Evolutionary conservation across 1,140 invertebrate genomes (phyloP).

Genomic region (Pentalonia nigronervosa): DNA sequence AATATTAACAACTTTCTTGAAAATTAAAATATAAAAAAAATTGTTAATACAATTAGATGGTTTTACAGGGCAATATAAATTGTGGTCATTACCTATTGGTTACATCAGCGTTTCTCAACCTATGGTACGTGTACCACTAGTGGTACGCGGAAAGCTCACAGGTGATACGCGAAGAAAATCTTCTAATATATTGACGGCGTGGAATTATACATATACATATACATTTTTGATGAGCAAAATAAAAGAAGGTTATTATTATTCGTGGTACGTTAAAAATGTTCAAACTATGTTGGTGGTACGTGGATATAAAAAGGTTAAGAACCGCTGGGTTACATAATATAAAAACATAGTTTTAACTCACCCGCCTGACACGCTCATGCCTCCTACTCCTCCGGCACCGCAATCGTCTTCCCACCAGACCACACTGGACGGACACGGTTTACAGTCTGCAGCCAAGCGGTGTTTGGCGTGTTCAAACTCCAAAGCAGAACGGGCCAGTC

Average conservation of each 20-base stretch:
- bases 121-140: no score
- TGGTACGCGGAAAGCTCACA: no score
- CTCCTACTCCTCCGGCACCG: not conserved
- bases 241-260: no score
- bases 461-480: constrained; percentile 45
- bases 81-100: not conserved
- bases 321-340: not conserved
- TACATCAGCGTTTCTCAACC: no score
- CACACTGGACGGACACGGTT: constrained; percentile 43
- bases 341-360: not conserved
- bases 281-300: no score
- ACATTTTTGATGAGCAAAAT: no score
- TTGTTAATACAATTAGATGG: not conserved
- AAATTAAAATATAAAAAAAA: not conserved
- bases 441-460: not conserved
- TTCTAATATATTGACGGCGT: no score
- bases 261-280: no score
- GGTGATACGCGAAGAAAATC: no score
- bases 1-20: not conserved
- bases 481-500: not conserved
- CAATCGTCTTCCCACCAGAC: not conserved
- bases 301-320: no score
- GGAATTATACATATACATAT: no score
- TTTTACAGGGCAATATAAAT: not conserved
- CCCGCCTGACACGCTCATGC: not conserved